Evolutionary conservation across 2,797 vertebrate species (phyloP).

Genomic region (Podarcis lilfordi): DNA sequence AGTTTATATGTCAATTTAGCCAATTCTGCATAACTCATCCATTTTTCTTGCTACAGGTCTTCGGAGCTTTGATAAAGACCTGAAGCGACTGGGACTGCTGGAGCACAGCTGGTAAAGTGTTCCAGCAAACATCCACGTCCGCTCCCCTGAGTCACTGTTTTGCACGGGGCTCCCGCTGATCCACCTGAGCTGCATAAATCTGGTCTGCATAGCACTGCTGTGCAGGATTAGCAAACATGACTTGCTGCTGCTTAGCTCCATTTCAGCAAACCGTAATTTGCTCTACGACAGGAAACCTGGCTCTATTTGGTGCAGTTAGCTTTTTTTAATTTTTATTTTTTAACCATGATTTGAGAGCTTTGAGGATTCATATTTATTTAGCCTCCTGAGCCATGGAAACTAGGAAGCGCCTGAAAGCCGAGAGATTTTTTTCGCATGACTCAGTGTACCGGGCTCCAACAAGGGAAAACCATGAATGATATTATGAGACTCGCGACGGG

Average conservation of each 20-base stretch:
- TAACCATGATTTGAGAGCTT: background rate
- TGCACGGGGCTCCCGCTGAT: background rate
- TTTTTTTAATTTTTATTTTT: background rate
- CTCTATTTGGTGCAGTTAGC: background rate
- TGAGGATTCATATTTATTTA: background rate
- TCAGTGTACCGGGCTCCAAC: background rate
- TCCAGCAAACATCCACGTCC: no score
- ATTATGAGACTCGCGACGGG: background rate
- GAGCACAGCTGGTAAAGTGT: no score
- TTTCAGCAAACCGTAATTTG: no score
- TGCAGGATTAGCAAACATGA: background rate
- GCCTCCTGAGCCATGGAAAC: background rate
- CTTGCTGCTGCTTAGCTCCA: background rate
- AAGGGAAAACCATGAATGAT: slow-evolving; percentile 19
- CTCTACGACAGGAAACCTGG: background rate
- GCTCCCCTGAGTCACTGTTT: background rate
- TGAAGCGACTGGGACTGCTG: no score
- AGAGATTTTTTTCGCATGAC: background rate
- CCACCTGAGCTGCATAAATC: background rate
- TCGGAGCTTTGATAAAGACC: no score
- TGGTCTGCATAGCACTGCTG: no score
- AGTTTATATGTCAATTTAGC: no score
- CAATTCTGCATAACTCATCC: no score
- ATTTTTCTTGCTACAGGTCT: no score
- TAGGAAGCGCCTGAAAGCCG: background rate